Evolutionary conservation across 2,797 vertebrate genomes (phyloP).

Genomic region (Poeciliopsis presidionis): DNA sequence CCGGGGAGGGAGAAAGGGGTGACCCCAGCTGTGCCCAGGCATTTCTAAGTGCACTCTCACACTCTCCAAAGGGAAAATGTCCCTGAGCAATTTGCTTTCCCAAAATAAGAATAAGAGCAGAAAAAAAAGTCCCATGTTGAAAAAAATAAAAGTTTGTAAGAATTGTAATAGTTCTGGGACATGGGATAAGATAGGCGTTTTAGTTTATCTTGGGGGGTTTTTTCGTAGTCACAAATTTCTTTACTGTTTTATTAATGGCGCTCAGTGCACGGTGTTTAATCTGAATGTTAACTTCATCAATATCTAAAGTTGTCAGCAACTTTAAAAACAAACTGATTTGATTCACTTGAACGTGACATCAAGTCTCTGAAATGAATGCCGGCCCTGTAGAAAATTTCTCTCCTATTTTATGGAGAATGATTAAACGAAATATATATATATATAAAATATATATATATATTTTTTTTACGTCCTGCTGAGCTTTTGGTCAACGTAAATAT

Average conservation of each 20-base stretch:
- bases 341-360: not conserved
- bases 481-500: constrained; percentile 4
- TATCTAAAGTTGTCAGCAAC: not conserved
- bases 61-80: constrained; percentile 90
- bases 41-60: constrained; percentile 85
- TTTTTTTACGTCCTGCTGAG: not conserved
- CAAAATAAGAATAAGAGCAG: constrained; percentile 70
- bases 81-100: constrained; percentile 83
- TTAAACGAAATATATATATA: not conserved
- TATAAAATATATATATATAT: too few species aligned
- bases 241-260: not conserved
- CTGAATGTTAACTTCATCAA: not conserved
- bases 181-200: not conserved
- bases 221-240: not conserved
- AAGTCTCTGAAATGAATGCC: too few species aligned
- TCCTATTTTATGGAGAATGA: not conserved
- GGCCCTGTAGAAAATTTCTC: not conserved
- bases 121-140: constrained; percentile 31
- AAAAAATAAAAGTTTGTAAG: not conserved
- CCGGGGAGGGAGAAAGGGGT: constrained; percentile 80
- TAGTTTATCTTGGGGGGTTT: not conserved
- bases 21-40: constrained; percentile 90
- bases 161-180: too few species aligned
- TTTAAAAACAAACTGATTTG: not conserved
- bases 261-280: not conserved